A percentile compares a stretch with the other conserved stretches of the same genome.
These are phyloP conservation scores for Notospermus geniculatus DNA, from an alignment of 1,140 invertebrate species.

Conservation along the genomic window DNA sequence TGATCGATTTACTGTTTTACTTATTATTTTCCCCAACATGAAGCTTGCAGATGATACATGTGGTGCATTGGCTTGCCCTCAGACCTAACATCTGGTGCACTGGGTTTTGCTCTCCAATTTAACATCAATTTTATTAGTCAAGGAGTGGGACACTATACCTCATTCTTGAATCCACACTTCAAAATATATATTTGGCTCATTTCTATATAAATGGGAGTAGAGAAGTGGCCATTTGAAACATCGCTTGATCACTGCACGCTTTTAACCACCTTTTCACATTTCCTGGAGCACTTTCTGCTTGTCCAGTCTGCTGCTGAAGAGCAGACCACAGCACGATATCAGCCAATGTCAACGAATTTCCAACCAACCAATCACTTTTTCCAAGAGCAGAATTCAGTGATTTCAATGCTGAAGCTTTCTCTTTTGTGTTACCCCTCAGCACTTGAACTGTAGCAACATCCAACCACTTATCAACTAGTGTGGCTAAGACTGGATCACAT, in stretches of 20 bases:
- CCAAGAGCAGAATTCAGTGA: constrained; percentile 58
- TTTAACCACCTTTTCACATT: constrained; percentile 56
- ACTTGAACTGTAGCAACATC: constrained; percentile 60
- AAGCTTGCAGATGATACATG: no score
- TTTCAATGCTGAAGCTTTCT: constrained; percentile 56
- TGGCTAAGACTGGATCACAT: constrained; percentile 44
- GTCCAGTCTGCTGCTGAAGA: constrained; percentile 38
- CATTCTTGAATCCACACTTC: no score
- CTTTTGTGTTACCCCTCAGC: constrained; percentile 58
- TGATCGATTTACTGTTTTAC: no score
- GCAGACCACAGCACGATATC: constrained; percentile 56
- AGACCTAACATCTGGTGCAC: no score
- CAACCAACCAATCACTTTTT: constrained; percentile 59
- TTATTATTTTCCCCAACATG: no score
- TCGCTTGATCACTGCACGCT: constrained; percentile 25
- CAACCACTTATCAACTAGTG: constrained; percentile 63
- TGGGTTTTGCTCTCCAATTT: no score
- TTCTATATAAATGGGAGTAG: no score
- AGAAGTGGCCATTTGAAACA: constrained; percentile 26
- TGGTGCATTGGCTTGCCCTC: no score
- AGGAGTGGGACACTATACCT: no score
- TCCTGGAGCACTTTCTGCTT: constrained; percentile 31
- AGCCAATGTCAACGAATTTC: constrained; percentile 44
- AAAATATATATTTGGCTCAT: no score
- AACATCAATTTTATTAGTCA: no score